These are phyloP conservation scores for Grallaria varia DNA, from an alignment of 2,113 vertebrate species.

Conservation along the genomic window DNA sequence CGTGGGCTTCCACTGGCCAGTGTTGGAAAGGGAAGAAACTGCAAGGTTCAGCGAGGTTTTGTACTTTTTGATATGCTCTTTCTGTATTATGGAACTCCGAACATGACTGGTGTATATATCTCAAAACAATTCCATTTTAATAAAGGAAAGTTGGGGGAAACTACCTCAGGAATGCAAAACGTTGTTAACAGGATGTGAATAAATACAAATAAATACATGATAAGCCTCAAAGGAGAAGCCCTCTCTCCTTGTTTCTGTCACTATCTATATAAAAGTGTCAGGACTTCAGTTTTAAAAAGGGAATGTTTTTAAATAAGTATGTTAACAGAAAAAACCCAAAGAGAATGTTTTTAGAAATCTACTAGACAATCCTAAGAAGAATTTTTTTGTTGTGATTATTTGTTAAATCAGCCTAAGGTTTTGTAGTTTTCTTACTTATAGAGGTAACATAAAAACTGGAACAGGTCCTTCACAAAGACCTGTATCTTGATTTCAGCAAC, in stretches of 20 bases:
- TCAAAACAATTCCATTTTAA: not conserved
- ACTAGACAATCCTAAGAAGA: not conserved
- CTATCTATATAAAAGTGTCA: not conserved
- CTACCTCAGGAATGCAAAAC: not conserved
- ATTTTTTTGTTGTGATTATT: not conserved
- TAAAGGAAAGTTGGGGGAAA: not conserved
- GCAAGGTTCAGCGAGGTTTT: not conserved
- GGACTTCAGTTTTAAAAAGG: not conserved
- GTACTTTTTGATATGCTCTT: not conserved
- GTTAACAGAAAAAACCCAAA: not conserved
- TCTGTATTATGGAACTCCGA: not conserved
- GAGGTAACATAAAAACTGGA: not conserved
- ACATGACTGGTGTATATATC: too few species aligned
- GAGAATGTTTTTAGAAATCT: not conserved
- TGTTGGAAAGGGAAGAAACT: not conserved
- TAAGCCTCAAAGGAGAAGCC: not conserved
- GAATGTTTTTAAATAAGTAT: not conserved
- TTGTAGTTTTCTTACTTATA: not conserved
- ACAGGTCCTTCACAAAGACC: not conserved
- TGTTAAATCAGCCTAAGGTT: not conserved
- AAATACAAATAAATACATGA: not conserved
- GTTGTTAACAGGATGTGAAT: not conserved
- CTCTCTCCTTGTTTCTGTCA: not conserved
- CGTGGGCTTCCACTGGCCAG: not conserved
- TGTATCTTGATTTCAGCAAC: not conserved